These are phyloP conservation scores for Hipparchia semele DNA, from an alignment of 2,888 invertebrate genomes.

Conservation along the genomic window DNA sequence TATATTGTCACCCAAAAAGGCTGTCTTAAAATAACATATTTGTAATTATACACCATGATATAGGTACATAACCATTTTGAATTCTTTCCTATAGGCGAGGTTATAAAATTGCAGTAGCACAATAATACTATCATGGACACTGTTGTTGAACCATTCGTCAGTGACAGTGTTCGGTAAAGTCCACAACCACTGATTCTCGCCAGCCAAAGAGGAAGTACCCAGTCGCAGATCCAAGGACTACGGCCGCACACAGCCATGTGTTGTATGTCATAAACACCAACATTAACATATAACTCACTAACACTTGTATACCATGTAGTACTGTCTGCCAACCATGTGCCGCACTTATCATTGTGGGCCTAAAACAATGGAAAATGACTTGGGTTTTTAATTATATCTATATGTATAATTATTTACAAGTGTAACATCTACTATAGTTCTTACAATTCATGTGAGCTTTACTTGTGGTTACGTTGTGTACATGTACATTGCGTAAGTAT, in stretches of 20 bases:
- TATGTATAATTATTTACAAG: too few relatives aligned
- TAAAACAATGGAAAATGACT: conserved; percentile 58
- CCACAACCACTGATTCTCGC: conserved; percentile 96
- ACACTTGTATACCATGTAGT: conserved; percentile 94
- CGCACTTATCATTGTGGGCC: conserved; percentile 92
- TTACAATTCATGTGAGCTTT: too few relatives aligned
- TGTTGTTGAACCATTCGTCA: conserved; percentile 68
- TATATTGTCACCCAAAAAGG: conserved; percentile 54
- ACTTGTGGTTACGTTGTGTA: too few relatives aligned
- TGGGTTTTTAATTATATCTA: too few relatives aligned
- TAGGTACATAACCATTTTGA: conserved; percentile 59
- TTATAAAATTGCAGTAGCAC: conserved; percentile 50
- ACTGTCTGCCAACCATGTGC: conserved; percentile 94
- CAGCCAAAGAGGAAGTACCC: conserved; percentile 98
- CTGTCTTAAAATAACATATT: conserved; percentile 65
- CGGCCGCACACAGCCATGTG: conserved; percentile 95
- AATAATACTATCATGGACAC: conserved; percentile 59
- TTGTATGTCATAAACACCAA: conserved; percentile 99
- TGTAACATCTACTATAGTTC: too few relatives aligned
- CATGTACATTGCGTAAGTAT: too few relatives aligned
- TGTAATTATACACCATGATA: conserved; percentile 64
- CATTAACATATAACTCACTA: conserved; percentile 97
- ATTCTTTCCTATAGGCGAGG: conserved; percentile 59
- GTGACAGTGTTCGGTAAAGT: conserved; percentile 98
- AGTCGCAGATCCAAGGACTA: conserved; percentile 93